Evolutionary conservation across 2,113 vertebrate genomes (phyloP).

Genomic region (Fulmarus glacialis): DNA sequence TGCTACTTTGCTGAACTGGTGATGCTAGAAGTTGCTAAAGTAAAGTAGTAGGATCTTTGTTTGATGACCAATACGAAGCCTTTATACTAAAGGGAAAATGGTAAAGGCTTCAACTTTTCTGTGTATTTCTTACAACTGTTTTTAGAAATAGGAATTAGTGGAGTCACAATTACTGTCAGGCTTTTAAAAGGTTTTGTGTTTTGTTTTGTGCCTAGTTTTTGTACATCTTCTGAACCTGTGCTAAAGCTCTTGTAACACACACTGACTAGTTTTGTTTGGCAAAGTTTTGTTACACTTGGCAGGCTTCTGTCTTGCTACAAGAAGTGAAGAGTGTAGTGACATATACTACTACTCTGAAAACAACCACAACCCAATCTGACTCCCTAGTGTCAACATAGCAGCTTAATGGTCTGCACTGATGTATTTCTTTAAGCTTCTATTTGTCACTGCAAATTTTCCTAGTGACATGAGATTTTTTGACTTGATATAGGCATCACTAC

Average conservation of each 20-base stretch:
- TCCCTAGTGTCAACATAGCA: background rate
- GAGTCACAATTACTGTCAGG: background rate
- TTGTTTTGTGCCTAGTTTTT: background rate
- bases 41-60: background rate
- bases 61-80: background rate
- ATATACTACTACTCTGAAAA: conserved; percentile 1
- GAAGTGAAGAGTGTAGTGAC: background rate
- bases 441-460: background rate
- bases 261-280: conserved; percentile 37
- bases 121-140: background rate
- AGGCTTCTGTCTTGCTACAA: background rate
- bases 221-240: background rate
- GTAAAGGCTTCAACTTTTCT: background rate
- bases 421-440: conserved; percentile 2
- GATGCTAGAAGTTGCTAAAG: background rate
- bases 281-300: conserved; percentile 39
- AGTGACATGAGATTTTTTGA: background rate
- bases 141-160: background rate
- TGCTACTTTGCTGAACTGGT: background rate
- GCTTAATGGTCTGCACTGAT: background rate
- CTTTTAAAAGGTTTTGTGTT: background rate
- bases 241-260: background rate
- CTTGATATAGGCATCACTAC: background rate
- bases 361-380: background rate
- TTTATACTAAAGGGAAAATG: background rate